These are phyloP conservation scores for Platalea minor DNA, from an alignment of 2,797 vertebrate species.

Conservation along the genomic window DNA sequence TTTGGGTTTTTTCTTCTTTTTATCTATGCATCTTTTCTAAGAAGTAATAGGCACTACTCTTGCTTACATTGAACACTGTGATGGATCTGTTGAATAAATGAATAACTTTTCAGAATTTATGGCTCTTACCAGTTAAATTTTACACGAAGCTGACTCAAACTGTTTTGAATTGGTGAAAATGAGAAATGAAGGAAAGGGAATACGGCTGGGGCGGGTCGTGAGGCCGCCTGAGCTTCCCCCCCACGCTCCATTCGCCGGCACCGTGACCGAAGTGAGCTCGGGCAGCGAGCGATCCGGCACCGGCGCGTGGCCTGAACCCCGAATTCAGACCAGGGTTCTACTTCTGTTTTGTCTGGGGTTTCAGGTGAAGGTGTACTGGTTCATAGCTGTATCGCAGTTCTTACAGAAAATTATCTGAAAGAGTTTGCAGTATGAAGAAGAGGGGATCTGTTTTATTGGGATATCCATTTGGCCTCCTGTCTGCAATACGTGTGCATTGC, in stretches of 20 bases:
- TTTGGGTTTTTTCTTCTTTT: neutral
- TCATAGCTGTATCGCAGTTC: neutral
- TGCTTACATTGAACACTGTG: neutral
- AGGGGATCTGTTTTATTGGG: neutral
- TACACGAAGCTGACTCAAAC: neutral
- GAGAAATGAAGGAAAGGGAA: neutral
- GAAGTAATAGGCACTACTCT: neutral
- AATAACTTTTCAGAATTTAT: neutral
- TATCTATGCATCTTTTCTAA: constrained; percentile 8
- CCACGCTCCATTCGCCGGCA: neutral
- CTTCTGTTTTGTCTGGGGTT: neutral
- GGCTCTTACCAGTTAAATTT: neutral
- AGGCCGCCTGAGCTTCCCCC: neutral
- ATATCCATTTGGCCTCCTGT: neutral
- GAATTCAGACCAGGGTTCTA: neutral
- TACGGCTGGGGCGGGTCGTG: neutral
- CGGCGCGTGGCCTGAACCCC: neutral
- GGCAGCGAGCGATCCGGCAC: neutral
- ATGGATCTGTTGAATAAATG: neutral
- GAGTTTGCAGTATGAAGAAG: neutral
- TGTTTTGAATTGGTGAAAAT: neutral
- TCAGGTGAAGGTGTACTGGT: neutral
- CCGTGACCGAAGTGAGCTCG: accelerated
- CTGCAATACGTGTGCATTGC: neutral
- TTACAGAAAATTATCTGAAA: neutral